Conservation (phyloP, 2,797 vertebrate species). For the Coccyzus lansbergi region DNA sequence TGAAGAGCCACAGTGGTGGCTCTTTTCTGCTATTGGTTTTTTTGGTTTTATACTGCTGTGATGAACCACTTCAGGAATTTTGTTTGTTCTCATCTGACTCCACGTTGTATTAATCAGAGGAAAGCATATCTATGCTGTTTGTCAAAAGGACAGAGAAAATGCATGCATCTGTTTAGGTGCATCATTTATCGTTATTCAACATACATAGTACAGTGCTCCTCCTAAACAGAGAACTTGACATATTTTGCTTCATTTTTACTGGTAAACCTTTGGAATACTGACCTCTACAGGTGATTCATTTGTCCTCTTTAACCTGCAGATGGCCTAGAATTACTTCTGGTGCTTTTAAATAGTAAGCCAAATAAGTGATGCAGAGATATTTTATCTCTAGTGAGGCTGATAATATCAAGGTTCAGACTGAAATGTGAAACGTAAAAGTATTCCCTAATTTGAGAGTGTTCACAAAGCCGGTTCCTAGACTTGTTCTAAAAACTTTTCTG, state of each 20-base stretch:
- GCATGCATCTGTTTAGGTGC: neutral
- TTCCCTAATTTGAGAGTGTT: neutral
- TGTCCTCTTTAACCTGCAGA: neutral
- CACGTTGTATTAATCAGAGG: neutral
- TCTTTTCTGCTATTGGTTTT: neutral
- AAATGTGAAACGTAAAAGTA: neutral
- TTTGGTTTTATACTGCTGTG: neutral
- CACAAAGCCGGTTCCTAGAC: neutral
- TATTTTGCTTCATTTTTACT: neutral
- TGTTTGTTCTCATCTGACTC: neutral
- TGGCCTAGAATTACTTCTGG: neutral
- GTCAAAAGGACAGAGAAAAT: neutral
- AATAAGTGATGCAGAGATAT: neutral
- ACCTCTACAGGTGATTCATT: conserved; percentile 24
- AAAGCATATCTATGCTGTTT: neutral
- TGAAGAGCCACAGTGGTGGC: neutral
- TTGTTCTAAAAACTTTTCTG: neutral
- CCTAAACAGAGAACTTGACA: neutral
- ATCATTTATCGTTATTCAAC: neutral
- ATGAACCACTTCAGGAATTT: neutral
- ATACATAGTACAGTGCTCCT: neutral
- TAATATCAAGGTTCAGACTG: neutral
- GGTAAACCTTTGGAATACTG: neutral
- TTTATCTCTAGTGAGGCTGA: neutral
- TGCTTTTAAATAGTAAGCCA: neutral